Evolutionary conservation across 1,140 invertebrate genomes (phyloP), one percentile per base, ranked within the genome.

Genomic region (Cyphomyrmex costatus): DNA sequence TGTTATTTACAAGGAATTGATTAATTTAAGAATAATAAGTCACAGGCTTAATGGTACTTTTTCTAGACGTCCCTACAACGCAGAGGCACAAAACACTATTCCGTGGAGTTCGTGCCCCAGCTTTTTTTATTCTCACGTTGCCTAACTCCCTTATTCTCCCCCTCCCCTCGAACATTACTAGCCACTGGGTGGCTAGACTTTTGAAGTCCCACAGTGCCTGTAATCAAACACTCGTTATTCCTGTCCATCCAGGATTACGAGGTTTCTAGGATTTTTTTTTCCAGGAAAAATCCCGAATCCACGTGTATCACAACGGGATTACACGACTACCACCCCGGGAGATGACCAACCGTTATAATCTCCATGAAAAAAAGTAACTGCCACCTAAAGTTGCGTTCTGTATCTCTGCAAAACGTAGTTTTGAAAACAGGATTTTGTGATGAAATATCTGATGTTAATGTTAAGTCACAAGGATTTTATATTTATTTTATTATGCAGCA

Each of bases 161-260:
- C 86, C 60, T 66, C 86, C 51, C 78, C 77, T 71, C 82, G 86
- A 80, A 84, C 78, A 91, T 88, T 86, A 91, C 83, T 82, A 93
- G 65, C 68, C 88, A 88, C 89, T 91, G 83, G 87, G 85, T 89
- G 90, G 90, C n/a, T n/a, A n/a, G n/a, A n/a, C n/a, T 92, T 93
- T 92, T 91, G 89, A 89, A 86, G 88, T 86, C 89, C 89, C 63
- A 63, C 87, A 85, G 85, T 91, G 92, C 89, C 90, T 89, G 90
- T 94, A 93, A 94, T 94, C 94, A 94, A 94, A 94, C 92, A 93
- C 93, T 94, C 94, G 93, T 94, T 94, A 94, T 94, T 94, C 89
- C 93, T 94, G 92, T 93, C 93, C 92, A 94, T 93, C 90, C 91
- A 65, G 92, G 94, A 93, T 94, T 94, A 94, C 87, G 76, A 92